Percentiles rank a stretch among this genome's conserved stretches.
Evolutionary conservation across 2,888 invertebrate genomes (phyloP).

Genomic region (Chirona hameri): DNA sequence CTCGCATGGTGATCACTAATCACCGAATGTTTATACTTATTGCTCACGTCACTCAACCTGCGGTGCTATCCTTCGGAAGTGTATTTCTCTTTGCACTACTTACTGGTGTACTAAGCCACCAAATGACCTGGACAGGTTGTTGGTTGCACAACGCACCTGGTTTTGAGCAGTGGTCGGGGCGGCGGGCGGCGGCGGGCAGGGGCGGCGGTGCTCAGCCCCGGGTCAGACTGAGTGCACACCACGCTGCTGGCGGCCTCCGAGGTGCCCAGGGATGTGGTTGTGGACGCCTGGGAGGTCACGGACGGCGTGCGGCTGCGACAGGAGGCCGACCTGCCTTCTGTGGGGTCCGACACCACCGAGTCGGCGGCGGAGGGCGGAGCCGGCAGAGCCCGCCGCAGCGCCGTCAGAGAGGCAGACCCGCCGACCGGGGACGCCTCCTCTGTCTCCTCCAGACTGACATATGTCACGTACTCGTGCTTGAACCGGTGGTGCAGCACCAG

Average conservation of each 20-base stretch:
- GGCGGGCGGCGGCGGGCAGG: background rate
- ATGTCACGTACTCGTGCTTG: constrained; percentile 36
- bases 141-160: background rate
- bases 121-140: too few species aligned
- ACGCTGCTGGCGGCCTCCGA: background rate
- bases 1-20: too few species aligned
- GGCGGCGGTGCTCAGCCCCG: background rate
- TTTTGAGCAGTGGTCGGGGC: background rate
- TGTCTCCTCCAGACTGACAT: background rate
- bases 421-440: background rate
- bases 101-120: too few species aligned
- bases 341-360: too few species aligned
- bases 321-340: too few species aligned
- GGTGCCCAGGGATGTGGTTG: background rate
- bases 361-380: too few species aligned
- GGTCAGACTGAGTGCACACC: background rate
- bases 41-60: too few species aligned
- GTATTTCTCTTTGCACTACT: too few species aligned
- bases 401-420: too few species aligned
- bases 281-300: background rate
- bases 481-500: constrained; percentile 77
- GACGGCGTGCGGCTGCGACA: background rate
- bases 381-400: too few species aligned
- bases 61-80: too few species aligned
- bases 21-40: too few species aligned